phyloP scores from a whole-genome alignment of 2,113 vertebrate species.

The Cyprinus carpio region DNA sequence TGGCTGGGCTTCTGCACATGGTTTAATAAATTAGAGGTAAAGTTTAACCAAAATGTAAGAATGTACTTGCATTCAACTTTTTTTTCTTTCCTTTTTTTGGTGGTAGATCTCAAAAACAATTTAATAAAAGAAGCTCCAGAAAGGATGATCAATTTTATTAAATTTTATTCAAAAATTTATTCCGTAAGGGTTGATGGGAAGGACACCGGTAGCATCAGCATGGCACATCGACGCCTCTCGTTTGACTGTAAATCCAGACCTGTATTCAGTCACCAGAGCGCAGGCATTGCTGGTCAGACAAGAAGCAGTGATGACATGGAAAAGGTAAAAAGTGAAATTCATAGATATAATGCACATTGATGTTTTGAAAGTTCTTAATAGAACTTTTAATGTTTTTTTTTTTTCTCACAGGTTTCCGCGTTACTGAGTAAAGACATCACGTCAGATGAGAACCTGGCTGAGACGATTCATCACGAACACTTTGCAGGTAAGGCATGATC shows the following conservation, averaged over 20 bases:
- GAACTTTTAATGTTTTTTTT: neutral
- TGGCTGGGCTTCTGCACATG: neutral
- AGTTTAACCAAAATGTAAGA: neutral
- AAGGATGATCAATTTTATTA: neutral
- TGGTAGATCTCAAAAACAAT: neutral
- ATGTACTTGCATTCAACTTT: neutral
- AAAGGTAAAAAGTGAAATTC: conserved; percentile 63
- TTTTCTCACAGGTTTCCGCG: conserved; percentile 68
- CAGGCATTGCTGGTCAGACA: conserved; percentile 78
- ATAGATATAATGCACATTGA: neutral
- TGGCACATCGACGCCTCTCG: conserved; percentile 81
- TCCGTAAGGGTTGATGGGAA: conserved; percentile 88
- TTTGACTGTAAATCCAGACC: conserved; percentile 86
- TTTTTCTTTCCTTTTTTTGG: neutral
- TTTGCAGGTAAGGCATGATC: conserved; percentile 79
- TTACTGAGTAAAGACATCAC: conserved; percentile 76
- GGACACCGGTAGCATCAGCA: conserved; percentile 76
- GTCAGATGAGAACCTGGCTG: conserved; percentile 83
- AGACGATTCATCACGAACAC: conserved; percentile 80
- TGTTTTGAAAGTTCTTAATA: neutral
- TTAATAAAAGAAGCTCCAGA: neutral
- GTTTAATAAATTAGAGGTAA: neutral
- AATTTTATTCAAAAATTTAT: conserved; percentile 7
- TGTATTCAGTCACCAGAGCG: conserved; percentile 78
- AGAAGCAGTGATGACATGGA: conserved; percentile 76